Conservation (phyloP, 2,888 invertebrate species). For the Eupithecia vulgata region DNA sequence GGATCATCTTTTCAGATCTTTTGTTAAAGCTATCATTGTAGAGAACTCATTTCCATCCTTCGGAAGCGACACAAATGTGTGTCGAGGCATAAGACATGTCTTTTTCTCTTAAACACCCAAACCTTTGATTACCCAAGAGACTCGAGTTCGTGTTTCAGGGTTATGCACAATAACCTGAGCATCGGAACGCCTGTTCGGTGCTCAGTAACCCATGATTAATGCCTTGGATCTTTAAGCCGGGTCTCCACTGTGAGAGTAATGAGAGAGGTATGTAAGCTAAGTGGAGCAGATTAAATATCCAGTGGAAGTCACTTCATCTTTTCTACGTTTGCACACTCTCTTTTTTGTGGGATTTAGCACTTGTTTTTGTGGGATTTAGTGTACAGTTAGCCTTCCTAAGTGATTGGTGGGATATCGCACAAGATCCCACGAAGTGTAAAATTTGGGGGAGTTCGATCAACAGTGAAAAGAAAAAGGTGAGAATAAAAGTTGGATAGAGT, state of each 20-base stretch:
- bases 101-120: constrained; percentile 1
- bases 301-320: background rate
- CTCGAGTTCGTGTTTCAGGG: constrained; percentile 27
- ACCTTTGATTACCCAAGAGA: constrained; percentile 36
- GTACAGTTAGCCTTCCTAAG: background rate
- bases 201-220: constrained; percentile 55
- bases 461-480: background rate
- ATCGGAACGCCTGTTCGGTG: constrained; percentile 30
- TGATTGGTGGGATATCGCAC: background rate
- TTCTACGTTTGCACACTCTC: background rate
- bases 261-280: background rate
- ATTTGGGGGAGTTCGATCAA: background rate
- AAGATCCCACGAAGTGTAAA: background rate
- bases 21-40: background rate
- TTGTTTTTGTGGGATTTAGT: background rate
- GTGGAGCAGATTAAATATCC: background rate
- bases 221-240: background rate
- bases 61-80: constrained; percentile 1
- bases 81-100: background rate
- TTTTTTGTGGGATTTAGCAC: background rate
- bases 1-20: background rate
- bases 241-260: background rate
- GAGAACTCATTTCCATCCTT: constrained; percentile 1
- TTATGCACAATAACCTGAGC: constrained; percentile 33
- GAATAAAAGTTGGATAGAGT: too few relatives aligned